These are phyloP conservation scores for Scaptodrosophila lebanonensis DNA, from an alignment of 1,140 invertebrate species.

Conservation along the genomic window DNA sequence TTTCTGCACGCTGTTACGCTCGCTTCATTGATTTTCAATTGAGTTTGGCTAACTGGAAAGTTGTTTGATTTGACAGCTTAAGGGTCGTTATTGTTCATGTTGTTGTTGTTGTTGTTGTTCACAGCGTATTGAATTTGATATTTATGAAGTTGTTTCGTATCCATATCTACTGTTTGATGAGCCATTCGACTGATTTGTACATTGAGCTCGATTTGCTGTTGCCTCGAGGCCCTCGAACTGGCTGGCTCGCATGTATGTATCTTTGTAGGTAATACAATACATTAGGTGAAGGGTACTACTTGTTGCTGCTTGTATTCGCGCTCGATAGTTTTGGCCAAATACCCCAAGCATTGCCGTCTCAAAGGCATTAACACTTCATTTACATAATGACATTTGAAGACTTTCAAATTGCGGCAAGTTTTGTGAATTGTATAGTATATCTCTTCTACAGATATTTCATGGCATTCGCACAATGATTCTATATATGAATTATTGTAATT, in stretches of 20 bases:
- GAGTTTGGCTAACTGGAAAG: constrained; percentile 11
- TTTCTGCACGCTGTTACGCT: too few relatives aligned
- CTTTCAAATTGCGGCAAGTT: constrained; percentile 37
- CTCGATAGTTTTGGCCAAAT: too few relatives aligned
- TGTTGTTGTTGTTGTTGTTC: neutral
- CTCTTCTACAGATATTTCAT: neutral
- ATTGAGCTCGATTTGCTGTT: neutral
- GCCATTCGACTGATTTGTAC: too few relatives aligned
- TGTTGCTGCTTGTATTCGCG: too few relatives aligned
- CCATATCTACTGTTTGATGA: constrained; percentile 8
- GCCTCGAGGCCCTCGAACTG: neutral
- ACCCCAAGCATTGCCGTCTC: neutral
- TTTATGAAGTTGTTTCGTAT: constrained; percentile 9
- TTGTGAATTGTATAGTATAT: too few relatives aligned
- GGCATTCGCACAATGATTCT: too few relatives aligned
- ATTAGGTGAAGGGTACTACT: constrained; percentile 38
- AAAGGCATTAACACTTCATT: constrained; percentile 6
- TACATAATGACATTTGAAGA: constrained; percentile 16
- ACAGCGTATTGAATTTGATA: constrained; percentile 9
- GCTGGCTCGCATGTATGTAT: neutral
- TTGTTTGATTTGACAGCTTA: constrained; percentile 1
- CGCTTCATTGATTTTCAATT: constrained; percentile 16
- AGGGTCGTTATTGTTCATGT: neutral
- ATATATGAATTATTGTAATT: constrained; percentile 65
- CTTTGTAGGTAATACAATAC: constrained; percentile 25